Evolutionary conservation across 1,140 invertebrate genomes (phyloP).

Genomic region (Pseudomyrmex sp.): DNA sequence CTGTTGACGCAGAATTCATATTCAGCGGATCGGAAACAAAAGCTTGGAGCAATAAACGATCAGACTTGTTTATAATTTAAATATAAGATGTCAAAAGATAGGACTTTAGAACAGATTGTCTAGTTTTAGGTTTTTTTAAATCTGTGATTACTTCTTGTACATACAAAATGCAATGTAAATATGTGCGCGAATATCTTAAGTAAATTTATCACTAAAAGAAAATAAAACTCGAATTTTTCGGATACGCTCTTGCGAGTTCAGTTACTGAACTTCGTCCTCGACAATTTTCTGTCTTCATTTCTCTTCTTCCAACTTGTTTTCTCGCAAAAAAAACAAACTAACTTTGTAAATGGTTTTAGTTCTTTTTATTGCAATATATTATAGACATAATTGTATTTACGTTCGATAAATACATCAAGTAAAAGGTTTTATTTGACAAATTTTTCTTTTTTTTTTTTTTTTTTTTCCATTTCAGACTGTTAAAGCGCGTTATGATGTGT

Average conservation of each 20-base stretch:
- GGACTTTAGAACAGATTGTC: conserved; percentile 64
- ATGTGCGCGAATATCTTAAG: too few relatives aligned
- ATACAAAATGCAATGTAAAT: too few relatives aligned
- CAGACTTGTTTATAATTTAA: conserved; percentile 69
- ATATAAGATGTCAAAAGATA: conserved; percentile 76
- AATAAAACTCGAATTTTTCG: too few relatives aligned
- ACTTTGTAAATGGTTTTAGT: conserved; percentile 26
- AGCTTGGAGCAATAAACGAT: conserved; percentile 73
- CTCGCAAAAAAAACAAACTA: not conserved
- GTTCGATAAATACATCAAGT: conserved; percentile 64
- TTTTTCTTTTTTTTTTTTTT: conserved; percentile 43
- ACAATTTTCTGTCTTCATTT: too few relatives aligned
- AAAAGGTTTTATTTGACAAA: conserved; percentile 60
- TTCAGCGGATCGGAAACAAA: conserved; percentile 73
- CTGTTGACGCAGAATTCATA: conserved; percentile 73
- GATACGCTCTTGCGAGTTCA: too few relatives aligned
- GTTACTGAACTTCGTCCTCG: too few relatives aligned
- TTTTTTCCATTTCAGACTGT: conserved; percentile 33
- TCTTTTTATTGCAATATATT: conserved; percentile 64
- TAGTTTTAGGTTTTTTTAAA: conserved; percentile 29
- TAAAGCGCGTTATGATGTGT: conserved; percentile 56
- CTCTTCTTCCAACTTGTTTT: too few relatives aligned
- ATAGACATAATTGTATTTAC: conserved; percentile 62
- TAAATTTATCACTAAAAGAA: too few relatives aligned
- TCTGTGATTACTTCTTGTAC: too few relatives aligned